Evolutionary conservation across 2,113 vertebrate genomes (phyloP), one percentile per base, ranked within the genome.

Genomic region (Melospiza melodia): DNA sequence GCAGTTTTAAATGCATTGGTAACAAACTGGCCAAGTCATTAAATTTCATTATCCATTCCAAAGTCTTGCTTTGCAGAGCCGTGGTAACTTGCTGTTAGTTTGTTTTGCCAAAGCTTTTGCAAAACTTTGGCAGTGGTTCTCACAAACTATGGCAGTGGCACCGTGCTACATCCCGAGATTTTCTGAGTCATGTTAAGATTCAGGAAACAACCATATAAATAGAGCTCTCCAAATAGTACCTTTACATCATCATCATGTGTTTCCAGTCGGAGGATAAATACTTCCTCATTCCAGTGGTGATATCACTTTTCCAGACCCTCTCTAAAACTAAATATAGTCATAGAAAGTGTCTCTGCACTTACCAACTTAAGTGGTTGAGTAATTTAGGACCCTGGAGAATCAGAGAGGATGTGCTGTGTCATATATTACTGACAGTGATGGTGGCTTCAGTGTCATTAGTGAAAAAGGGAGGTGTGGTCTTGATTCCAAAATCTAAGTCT

Each of bases 161-260:
- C 88, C 23, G 5, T 6, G 11, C 72, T 75, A 65, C 0, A 12
- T 87, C 86, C 61, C 0, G 0, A 93, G 80, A 71, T 94, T 92
- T 72, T 97, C 76, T 57, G 76, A 78, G 83, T 95, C 83, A 86
- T 1, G 20, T 57, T 92, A 87, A 85, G 52, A 72, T 90, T 92
- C 76, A 89, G 93, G 92, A 96, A 96, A 81, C 54, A 52, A 15
- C 83, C 46, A 22, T 87, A 94, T 95, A 95, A 96, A 96, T 93
- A 96, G 95, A 86, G 28, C 12, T 84, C 94, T 90, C 73, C 66
- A 92, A 95, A 96, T 96, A 96, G 93, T 23, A 68, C 79, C 83
- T 96, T 96, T 89, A 92, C 92, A 93, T 97, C 95, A 97, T 68
- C 52, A 62, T 95, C 95, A 96, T 95, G 90, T 94, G 95, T 91